Conservation (phyloP, 2,797 vertebrate species). For the Cheracebus regulus region DNA sequence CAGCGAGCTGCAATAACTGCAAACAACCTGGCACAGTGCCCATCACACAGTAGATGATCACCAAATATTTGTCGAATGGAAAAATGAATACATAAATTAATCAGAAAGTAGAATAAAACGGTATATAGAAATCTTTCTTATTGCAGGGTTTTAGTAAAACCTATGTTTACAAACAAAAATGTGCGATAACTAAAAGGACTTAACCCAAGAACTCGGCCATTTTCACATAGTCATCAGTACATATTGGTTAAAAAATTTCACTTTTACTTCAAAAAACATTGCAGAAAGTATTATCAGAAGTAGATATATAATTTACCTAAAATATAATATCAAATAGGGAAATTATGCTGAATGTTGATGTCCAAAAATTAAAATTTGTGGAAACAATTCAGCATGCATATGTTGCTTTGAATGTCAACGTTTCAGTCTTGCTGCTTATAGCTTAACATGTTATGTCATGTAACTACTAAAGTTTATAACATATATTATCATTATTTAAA, state of each 20-base stretch:
- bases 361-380: neutral
- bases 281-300: neutral
- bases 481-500: neutral
- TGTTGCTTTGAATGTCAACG: neutral
- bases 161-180: neutral
- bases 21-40: neutral
- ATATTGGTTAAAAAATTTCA: neutral
- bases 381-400: neutral
- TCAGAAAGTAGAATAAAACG: neutral
- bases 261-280: constrained; percentile 7
- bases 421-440: neutral
- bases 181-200: neutral
- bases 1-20: neutral
- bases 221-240: neutral
- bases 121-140: neutral
- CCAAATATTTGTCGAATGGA: neutral
- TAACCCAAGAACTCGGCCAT: neutral
- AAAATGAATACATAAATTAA: neutral
- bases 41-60: neutral
- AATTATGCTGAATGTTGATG: neutral
- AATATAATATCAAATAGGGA: neutral
- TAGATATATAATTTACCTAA: neutral
- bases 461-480: neutral
- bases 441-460: neutral
- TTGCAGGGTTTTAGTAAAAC: neutral